A percentile compares a stretch with the other conserved stretches of the same genome.
These are phyloP conservation scores for Lutraria lutraria DNA, from an alignment of 2,888 invertebrate species.

Conservation along the genomic window DNA sequence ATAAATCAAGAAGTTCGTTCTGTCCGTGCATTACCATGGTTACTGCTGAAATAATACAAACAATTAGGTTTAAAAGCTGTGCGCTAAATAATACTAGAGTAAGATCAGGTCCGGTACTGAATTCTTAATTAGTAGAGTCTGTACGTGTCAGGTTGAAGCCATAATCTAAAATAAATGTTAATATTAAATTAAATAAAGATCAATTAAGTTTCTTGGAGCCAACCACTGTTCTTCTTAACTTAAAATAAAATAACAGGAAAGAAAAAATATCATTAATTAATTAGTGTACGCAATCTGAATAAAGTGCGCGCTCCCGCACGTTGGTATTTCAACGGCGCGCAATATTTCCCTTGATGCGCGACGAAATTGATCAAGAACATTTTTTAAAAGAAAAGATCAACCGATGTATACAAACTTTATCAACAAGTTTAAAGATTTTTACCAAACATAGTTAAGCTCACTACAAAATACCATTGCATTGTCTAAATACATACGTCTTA, in stretches of 20 bases:
- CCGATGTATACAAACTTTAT: background rate
- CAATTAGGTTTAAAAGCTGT: background rate
- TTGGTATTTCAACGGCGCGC: too few relatives aligned
- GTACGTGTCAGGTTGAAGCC: too few relatives aligned
- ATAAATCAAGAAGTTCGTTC: conserved; percentile 57
- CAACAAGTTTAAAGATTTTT: background rate
- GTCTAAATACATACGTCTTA: conserved; percentile 7
- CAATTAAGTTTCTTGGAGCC: too few relatives aligned
- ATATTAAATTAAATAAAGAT: too few relatives aligned
- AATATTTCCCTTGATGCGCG: background rate
- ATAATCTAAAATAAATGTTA: too few relatives aligned
- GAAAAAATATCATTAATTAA: too few relatives aligned
- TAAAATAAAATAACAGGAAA: too few relatives aligned
- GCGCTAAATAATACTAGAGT: too few relatives aligned
- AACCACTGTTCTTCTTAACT: too few relatives aligned
- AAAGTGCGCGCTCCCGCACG: background rate
- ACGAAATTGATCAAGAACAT: background rate
- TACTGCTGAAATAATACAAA: conserved; percentile 48
- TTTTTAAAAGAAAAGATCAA: background rate
- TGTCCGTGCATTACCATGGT: conserved; percentile 67
- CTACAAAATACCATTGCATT: background rate
- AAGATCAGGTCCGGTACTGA: too few relatives aligned
- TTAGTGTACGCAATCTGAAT: too few relatives aligned
- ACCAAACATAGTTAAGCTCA: background rate
- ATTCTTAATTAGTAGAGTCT: too few relatives aligned